phyloP scores from a whole-genome alignment of 2,888 invertebrate species.

The Eupithecia pulchellata region DNA sequence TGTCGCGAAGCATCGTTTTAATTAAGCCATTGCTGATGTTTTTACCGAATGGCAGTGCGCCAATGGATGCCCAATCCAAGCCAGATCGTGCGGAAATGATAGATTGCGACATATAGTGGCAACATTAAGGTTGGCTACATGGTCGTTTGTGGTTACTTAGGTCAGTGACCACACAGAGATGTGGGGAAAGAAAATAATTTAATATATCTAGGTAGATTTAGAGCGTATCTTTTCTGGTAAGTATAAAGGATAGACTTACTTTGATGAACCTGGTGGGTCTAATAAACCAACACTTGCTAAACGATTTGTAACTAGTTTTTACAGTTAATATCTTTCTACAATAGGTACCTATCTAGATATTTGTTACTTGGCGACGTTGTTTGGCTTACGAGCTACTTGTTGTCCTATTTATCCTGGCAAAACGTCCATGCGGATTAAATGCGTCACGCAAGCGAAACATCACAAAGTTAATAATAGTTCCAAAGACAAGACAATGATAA shows the following conservation, averaged over 20 bases:
- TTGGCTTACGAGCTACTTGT: neutral
- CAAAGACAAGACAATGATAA: constrained; percentile 4
- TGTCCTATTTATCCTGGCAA: neutral
- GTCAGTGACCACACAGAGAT: constrained; percentile 4
- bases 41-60: neutral
- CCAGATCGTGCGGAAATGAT: constrained; percentile 16
- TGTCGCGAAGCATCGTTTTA: neutral
- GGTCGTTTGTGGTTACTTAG: constrained; percentile 13
- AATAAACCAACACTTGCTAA: no score
- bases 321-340: neutral
- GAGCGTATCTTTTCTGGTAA: no score
- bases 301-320: neutral
- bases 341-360: neutral
- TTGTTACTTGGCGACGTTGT: neutral
- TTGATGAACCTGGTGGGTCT: no score
- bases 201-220: no score
- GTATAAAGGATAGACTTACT: no score
- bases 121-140: constrained; percentile 1
- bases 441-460: neutral
- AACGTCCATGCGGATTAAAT: neutral
- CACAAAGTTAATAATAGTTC: neutral
- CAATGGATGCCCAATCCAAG: constrained; percentile 5
- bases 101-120: constrained; percentile 7
- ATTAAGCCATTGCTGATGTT: constrained; percentile 4
- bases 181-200: no score